Evolutionary conservation across 1,140 invertebrate species (phyloP), one percentile per base, ranked within the genome.

Genomic region (Drusus annulatus): DNA sequence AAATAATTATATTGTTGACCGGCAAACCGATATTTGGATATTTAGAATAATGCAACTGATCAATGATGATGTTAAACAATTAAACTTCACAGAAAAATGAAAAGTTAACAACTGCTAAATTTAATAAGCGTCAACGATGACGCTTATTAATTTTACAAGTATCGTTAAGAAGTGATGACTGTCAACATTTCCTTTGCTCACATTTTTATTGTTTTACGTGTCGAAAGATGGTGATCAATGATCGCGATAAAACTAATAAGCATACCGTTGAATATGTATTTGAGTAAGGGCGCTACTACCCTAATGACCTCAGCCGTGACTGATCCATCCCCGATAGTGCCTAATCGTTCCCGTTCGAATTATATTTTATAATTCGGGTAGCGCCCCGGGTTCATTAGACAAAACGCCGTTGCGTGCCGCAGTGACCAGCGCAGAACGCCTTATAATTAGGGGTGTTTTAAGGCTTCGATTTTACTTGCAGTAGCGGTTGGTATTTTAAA

Each of bases 361-460:
- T 45, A 45, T 45, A 45, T 45, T 45, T 10, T 50, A 50, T 81
- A 75, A 81, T 78, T 78, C 76, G 65, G 36, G 76, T 31, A 31
- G 52, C 31, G 58, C 60, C 23, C 36, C 16, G 58, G 23, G 52
- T 62, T 81, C 80, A 81, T 81, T 81, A 81, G 80, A 78, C 73
- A 76, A 76, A 76, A 68, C 79, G 78, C 21, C 21, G 51, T 45
- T 73, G 79, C 80, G 80, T 69, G 76, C 65, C 16, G 21, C 15
- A 19, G 31, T 74, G 23, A 60, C 56, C 23, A 60, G 17, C 56
- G 7, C n/a, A 17, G n/a, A 60, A 6, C 19, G 68, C 76, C 21
- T 17, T 16, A 16, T 78, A 36, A 65, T 65, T 65, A 65, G 3
- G 62, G 62, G 28, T 23, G 54, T 56, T 56, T 56, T 56, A 21